Base-by-base conservation (phyloP, 2,113 vertebrate genomes). In the Anolis sagrei region DNA sequence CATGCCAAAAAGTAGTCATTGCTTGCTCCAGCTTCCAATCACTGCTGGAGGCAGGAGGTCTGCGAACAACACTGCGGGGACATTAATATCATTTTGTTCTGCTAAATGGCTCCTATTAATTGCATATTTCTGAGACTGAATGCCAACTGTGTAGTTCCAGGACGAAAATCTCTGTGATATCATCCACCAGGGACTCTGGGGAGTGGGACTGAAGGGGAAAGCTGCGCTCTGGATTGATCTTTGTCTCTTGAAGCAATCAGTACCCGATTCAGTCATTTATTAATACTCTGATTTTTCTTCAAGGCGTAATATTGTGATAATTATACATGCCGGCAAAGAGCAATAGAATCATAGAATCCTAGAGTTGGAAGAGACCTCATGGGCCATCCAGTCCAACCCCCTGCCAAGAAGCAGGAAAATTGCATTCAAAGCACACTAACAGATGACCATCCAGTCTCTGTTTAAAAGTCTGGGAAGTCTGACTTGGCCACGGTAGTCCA, bases 71-170 rank as follows among this genome's bases (percentile, higher is more conserved):
- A 86, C 72, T 62, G 79, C 66, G 54, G 36, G 4, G 85, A 6
- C 2, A 1, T 89, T 93, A 79, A 87, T 39, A 75, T 0, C 0
- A 19, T 86, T 82, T 83, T 86, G 62, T 73, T 88, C 3, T 29
- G 89, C 87, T 79, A 21, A 86, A 29, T 87, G 68, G 76, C 82
- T 90, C 76, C 72, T 81, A 49, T 66, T 85, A 69, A 66, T 68
- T 83, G 66, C 66, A 32, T 32, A 1, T 14, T 89, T 87, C 82
- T 72, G 84, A 62, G 29, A 91, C 78, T 70, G 70, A 5, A 23
- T 0, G 0, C 1, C 19, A 4, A 51, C 39, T 73, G 64, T 14
- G 11, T 48, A 0, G 7, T 91, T 87, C 81, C 54, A 82, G 66
- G n/a, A 88, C 73, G 44, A 48, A 89, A 89, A 85, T 13, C 49